Conservation (phyloP, 2,113 vertebrate species). For the Ivindomyrus marchei region DNA sequence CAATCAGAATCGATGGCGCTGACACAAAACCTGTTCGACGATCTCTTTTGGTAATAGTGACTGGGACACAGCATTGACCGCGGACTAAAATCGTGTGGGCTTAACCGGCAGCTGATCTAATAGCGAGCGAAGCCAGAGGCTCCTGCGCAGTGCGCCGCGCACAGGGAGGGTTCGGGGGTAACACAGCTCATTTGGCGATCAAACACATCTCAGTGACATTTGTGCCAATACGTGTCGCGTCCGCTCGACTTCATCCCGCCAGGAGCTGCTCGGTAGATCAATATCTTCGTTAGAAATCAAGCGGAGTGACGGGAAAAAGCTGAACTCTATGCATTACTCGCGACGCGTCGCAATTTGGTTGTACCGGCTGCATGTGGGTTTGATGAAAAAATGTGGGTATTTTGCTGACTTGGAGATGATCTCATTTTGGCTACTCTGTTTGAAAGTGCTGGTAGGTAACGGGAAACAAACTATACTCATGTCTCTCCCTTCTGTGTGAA, state of each 20-base stretch:
- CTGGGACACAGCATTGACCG: slow-evolving; percentile 19
- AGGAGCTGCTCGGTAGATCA: slow-evolving; percentile 25
- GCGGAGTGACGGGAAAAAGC: slow-evolving; percentile 1
- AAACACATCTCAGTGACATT: slow-evolving; percentile 11
- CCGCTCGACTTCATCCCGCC: slow-evolving; percentile 24
- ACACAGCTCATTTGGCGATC: background rate
- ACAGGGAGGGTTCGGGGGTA: slow-evolving; percentile 19
- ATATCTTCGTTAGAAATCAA: slow-evolving; percentile 18
- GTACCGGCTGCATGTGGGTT: slow-evolving; percentile 24
- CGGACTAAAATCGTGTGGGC: slow-evolving; percentile 23
- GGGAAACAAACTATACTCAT: background rate
- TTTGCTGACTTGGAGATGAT: slow-evolving; percentile 43
- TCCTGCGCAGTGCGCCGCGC: background rate
- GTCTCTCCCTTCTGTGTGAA: slow-evolving; percentile 14
- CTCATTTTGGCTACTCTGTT: slow-evolving; percentile 43
- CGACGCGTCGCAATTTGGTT: slow-evolving; percentile 36
- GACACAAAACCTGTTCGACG: background rate
- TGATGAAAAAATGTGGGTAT: slow-evolving; percentile 33
- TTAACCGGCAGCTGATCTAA: slow-evolving; percentile 18
- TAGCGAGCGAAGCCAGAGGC: slow-evolving; percentile 25
- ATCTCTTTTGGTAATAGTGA: slow-evolving; percentile 12
- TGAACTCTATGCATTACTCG: slow-evolving; percentile 42
- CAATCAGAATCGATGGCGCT: background rate
- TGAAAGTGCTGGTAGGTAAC: slow-evolving; percentile 46
- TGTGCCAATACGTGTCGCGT: slow-evolving; percentile 33